Base-by-base conservation (phyloP, 2,113 vertebrate genomes). In the Xyliphius kryptos region DNA sequence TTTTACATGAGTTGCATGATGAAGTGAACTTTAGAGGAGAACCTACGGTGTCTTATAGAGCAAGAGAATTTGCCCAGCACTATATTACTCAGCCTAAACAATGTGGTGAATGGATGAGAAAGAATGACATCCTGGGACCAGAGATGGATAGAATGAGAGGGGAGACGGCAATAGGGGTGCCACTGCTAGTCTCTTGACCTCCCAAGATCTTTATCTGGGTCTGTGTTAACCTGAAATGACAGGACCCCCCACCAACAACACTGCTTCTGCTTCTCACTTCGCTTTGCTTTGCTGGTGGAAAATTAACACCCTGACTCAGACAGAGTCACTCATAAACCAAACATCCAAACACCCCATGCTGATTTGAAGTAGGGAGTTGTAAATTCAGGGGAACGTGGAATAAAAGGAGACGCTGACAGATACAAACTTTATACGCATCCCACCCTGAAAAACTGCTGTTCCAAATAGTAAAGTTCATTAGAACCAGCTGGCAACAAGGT, bases 401-500 rank as follows among this genome's bases (percentile, higher is more conserved):
- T 10, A 22, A 55, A 6, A 20, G 8, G 48, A 63, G 21, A 54
- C 38, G 53, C 55, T 61, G 38, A 65, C 67, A 49, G 53, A 61
- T 52, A 60, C 40, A 19, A 51, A 38, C 38, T 68, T 52, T 61
- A 61, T 60, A 9, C 65, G 46, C 19, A 16, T 40, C 50, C 43
- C 52, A 54, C 57, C 69, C 57, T 61, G 59, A 68, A 72, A 54
- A 61, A 62, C 70, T 77, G 71, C 54, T 52, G 56, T 57, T 48
- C 48, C 43, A 51, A 65, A 77, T 43, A 57, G 63, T 59, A 71
- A 64, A 71, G 56, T 63, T 73, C 66, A 73, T 77, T 67, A 55
- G 17, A 58, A 70, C 67, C 61, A 70, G 68, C 71, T 73, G 66
- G 58, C 51, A 89, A 88, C 88, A 90, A 88, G 88, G 90, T 90